Evolutionary conservation across 2,797 vertebrate genomes (phyloP).

Genomic region (Argya squamiceps): DNA sequence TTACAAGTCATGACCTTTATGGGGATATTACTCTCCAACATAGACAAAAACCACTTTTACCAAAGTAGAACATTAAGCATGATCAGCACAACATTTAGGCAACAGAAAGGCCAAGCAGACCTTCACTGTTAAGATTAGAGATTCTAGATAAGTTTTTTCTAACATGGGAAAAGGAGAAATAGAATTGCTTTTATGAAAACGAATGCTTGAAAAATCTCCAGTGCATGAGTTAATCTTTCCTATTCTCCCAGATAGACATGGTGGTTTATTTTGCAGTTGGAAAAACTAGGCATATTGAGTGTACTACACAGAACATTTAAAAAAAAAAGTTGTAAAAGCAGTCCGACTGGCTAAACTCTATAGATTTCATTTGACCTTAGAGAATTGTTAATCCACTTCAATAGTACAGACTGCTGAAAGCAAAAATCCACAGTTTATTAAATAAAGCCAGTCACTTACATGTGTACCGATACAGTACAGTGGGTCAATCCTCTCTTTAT

Average conservation of each 20-base stretch:
- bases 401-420: background rate
- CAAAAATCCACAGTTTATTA: background rate
- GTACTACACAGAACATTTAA: background rate
- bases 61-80: constrained; percentile 34
- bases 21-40: constrained; percentile 43
- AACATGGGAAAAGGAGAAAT: background rate
- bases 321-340: background rate
- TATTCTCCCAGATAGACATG: background rate
- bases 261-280: background rate
- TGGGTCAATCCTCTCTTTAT: background rate
- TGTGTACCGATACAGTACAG: background rate
- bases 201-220: background rate
- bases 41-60: constrained; percentile 17
- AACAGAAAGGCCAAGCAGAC: background rate
- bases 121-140: background rate
- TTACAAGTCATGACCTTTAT: constrained; percentile 58
- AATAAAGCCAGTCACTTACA: background rate
- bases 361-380: background rate
- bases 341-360: background rate
- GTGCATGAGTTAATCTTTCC: background rate
- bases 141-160: background rate
- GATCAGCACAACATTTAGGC: background rate
- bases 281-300: background rate
- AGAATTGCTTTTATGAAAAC: background rate
- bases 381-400: background rate